Base-by-base conservation (phyloP, 2,888 invertebrate genomes). In the Noctua fimbriata region DNA sequence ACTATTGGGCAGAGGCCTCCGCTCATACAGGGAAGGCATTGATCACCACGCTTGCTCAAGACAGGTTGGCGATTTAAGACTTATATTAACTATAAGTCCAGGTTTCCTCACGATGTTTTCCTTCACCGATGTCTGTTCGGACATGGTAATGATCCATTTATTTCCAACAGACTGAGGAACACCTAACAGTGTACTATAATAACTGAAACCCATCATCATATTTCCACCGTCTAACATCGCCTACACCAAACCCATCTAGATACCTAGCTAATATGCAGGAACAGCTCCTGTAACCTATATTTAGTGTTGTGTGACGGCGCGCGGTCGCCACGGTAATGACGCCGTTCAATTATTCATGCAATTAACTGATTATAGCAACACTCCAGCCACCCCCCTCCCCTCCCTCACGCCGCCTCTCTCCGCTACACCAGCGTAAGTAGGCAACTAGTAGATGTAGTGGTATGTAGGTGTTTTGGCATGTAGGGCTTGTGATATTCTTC, bases 351-450 rank as follows among this genome's bases (percentile, higher is more conserved):
- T 95, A 96, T 96, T 95, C 95, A 96, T 96, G 96, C 95, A 96
- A 96, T 96, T 96, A 96, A 95, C 96, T 95, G 95, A 96, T 96
- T 96, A 96, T 95, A 93, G 95, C 95, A 93, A 94, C 95, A 95
- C 92, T 92, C 88, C 89, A 90, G 89, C 82, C 87, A 63, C 77
- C 86, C 65, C 83, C 76, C 78, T 7, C 82, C n/a, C 76, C 80
- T 73, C 81, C 52, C 52, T 9, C 44, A 28, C 12, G 0, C 41
- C 49, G 7, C 9, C 9, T 58, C 32, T 10, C 21, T 7, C 47
- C 47, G 2, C 36, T n/a, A 44, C 82, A 76, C 73, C 81, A 44
- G 49, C 60, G 81, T 83, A 79, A 77, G 86, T 71, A 83, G 69
- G 24, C 47, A 66, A 72, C 76, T 77, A 74, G 63, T 47, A 58